These are phyloP conservation scores for Leucopsar rothschildi DNA, from an alignment of 2,113 vertebrate genomes.

Conservation along the genomic window DNA sequence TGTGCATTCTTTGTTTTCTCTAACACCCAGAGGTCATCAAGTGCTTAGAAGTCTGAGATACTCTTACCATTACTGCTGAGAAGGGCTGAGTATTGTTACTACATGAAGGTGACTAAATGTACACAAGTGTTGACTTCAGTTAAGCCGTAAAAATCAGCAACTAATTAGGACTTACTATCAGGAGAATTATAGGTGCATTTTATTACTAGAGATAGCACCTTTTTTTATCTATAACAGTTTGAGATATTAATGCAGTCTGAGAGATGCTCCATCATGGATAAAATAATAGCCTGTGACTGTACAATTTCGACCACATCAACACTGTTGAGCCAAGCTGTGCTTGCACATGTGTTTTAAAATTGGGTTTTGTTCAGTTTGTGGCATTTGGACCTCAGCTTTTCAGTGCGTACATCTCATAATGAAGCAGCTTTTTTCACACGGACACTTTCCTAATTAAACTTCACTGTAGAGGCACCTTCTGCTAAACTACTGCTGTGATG, in stretches of 20 bases:
- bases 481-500: not conserved
- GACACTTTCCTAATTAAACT: not conserved
- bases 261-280: not conserved
- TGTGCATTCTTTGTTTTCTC: fast-evolving
- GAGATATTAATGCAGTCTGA: not conserved
- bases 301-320: not conserved
- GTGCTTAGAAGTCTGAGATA: not conserved
- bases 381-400: not conserved
- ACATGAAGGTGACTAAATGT: not conserved
- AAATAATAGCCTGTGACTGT: not conserved
- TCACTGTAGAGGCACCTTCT: not conserved
- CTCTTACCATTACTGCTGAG: not conserved
- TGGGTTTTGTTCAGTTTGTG: not conserved
- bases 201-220: not conserved
- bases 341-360: fast-evolving
- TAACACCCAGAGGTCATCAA: too few species aligned
- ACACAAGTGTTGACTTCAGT: not conserved
- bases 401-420: not conserved
- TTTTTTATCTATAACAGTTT: not conserved
- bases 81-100: not conserved
- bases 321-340: not conserved
- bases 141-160: not conserved
- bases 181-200: not conserved
- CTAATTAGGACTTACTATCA: not conserved
- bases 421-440: not conserved